phyloP scores from a whole-genome alignment of 2,888 invertebrate species.

The Watsonalla cultraria region DNA sequence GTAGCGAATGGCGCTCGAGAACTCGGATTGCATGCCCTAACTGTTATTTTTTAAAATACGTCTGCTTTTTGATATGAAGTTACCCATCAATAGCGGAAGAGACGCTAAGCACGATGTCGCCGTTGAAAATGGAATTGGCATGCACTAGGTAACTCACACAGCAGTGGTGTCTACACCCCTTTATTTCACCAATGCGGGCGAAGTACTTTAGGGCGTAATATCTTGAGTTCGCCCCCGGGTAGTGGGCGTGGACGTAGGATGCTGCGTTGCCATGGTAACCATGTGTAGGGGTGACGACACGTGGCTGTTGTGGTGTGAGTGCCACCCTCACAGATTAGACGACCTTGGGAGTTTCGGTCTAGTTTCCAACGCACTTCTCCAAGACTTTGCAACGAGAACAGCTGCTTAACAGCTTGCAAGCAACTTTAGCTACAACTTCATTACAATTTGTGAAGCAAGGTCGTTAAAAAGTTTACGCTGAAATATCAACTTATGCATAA shows the following conservation, averaged over 20 bases:
- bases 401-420: not conserved
- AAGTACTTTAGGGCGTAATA: slow-evolving; percentile 70
- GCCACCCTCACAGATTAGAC: slow-evolving; percentile 25
- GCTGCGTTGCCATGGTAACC: slow-evolving; percentile 81
- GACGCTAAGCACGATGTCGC: slow-evolving; percentile 14
- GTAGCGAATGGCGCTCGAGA: slow-evolving; percentile 57
- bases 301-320: slow-evolving; percentile 42
- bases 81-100: not conserved
- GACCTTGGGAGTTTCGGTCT: slow-evolving; percentile 73
- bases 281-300: slow-evolving; percentile 66
- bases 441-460: slow-evolving; percentile 6
- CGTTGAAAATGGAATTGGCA: slow-evolving; percentile 43
- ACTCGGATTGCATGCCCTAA: slow-evolving; percentile 38
- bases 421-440: not conserved
- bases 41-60: slow-evolving; percentile 14
- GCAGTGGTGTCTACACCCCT: slow-evolving; percentile 64
- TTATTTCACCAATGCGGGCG: slow-evolving; percentile 73
- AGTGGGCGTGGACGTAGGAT: slow-evolving; percentile 80
- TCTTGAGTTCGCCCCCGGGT: slow-evolving; percentile 76
- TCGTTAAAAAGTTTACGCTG: no score
- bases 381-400: slow-evolving; percentile 3
- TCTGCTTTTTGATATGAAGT: slow-evolving; percentile 26
- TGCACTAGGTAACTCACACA: slow-evolving; percentile 57
- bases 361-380: slow-evolving; percentile 39
- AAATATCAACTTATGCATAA: no score